Percentiles rank a stretch among this genome's conserved stretches.
Evolutionary conservation across 2,113 vertebrate species (phyloP).

Genomic region (Toxostoma redivivum): DNA sequence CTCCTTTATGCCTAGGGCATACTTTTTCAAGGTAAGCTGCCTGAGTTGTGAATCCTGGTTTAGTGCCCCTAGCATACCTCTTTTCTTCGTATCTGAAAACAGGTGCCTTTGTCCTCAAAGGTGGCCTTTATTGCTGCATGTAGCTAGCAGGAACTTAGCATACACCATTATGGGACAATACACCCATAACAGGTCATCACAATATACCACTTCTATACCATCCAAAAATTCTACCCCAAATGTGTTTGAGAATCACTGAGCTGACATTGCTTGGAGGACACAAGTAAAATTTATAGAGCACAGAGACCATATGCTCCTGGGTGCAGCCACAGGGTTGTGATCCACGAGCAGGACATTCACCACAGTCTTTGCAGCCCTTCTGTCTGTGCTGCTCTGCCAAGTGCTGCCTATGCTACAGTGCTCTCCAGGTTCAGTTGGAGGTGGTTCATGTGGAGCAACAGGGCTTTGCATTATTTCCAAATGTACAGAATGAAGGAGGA

Average conservation of each 20-base stretch:
- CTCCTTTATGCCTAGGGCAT: background rate
- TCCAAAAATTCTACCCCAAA: fast-evolving
- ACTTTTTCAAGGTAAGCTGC: background rate
- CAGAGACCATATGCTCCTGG: background rate
- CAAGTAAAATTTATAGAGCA: background rate
- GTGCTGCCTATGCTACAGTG: background rate
- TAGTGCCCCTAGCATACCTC: background rate
- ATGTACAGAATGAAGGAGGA: background rate
- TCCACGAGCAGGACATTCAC: background rate
- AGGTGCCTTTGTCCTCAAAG: background rate
- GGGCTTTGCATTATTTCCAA: background rate
- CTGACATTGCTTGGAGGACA: background rate
- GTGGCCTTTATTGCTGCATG: background rate
- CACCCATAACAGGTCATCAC: background rate
- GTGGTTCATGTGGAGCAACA: background rate
- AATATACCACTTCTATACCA: background rate
- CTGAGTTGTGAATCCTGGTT: background rate
- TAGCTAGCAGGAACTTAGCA: background rate
- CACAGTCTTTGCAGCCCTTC: background rate
- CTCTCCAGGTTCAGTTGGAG: background rate
- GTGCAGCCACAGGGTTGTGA: too few relatives aligned
- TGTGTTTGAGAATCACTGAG: background rate
- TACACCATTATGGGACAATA: background rate
- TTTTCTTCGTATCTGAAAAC: background rate
- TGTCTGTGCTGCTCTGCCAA: background rate